Evolutionary conservation across 2,888 invertebrate species (phyloP).

Genomic region (Holacanthella duospinosa): DNA sequence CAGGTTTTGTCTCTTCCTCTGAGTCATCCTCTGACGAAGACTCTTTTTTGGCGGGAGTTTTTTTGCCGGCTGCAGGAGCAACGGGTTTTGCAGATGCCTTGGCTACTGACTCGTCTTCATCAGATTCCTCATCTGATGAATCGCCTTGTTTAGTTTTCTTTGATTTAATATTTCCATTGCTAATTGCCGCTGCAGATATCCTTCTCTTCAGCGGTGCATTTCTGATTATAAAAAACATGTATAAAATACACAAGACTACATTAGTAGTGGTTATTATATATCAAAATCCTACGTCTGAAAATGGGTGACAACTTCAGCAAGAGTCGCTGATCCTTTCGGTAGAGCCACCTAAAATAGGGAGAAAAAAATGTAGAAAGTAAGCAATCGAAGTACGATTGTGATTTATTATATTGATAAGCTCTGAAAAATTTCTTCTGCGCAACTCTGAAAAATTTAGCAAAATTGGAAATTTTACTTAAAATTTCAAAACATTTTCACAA

Average conservation of each 20-base stretch:
- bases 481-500: no score
- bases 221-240: conserved; percentile 13
- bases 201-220: conserved; percentile 32
- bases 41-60: conserved; percentile 40
- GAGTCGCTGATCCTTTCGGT: conserved; percentile 54
- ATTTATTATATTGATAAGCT: no score
- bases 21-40: conserved; percentile 36
- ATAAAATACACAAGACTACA: background rate
- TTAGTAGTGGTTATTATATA: background rate
- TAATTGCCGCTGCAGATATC: conserved; percentile 22
- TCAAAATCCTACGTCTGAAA: conserved; percentile 42
- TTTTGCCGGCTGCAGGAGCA: conserved; percentile 35
- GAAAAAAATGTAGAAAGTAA: conserved; percentile 4
- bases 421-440: no score
- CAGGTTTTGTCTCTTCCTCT: conserved; percentile 20
- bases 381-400: no score
- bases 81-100: conserved; percentile 31
- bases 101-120: conserved; percentile 17
- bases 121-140: conserved; percentile 14
- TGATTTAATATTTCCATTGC: conserved; percentile 6
- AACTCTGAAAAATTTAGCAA: no score
- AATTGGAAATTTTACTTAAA: no score
- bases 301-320: conserved; percentile 52
- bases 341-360: conserved; percentile 49
- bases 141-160: conserved; percentile 22